phyloP scores from a whole-genome alignment of 1,140 invertebrate species.

The Proctacanthus coquilletti region DNA sequence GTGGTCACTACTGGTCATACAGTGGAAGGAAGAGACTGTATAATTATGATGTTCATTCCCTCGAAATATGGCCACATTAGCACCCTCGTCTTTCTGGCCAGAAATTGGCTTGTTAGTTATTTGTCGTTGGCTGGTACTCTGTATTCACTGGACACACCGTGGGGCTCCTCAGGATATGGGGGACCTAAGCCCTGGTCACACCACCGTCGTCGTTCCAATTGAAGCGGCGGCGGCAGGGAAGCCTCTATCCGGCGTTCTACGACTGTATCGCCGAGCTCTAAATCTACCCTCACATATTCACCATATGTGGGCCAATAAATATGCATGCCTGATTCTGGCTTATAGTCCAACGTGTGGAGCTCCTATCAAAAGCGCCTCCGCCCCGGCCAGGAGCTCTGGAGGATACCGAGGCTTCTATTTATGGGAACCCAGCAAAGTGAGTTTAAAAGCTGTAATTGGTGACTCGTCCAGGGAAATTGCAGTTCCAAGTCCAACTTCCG shows the following conservation, averaged over 20 bases:
- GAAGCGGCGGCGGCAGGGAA: slow-evolving; percentile 12
- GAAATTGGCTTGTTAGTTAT: slow-evolving; percentile 14
- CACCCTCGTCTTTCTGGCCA: slow-evolving; percentile 13
- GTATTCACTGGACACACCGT: no score
- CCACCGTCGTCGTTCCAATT: slow-evolving; percentile 8
- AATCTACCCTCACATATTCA: slow-evolving; percentile 11
- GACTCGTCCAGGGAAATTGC: slow-evolving; percentile 26
- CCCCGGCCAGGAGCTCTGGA: not conserved
- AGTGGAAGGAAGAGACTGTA: no score
- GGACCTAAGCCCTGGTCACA: no score
- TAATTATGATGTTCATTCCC: slow-evolving; percentile 7
- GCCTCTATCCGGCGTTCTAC: no score
- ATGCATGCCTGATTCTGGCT: slow-evolving; percentile 8
- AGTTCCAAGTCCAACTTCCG: slow-evolving; percentile 32
- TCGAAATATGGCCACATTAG: slow-evolving; percentile 14
- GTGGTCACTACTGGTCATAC: no score
- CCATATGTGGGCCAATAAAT: slow-evolving; percentile 29
- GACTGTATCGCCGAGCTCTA: not conserved
- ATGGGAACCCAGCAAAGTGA: slow-evolving; percentile 16
- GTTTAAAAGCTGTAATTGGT: slow-evolving; percentile 31
- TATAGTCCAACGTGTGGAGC: not conserved
- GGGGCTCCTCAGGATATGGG: no score
- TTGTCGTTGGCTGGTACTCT: slow-evolving; percentile 2
- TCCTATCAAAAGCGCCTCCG: not conserved
- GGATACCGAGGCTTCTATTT: not conserved